phyloP scores from a whole-genome alignment of 2,888 invertebrate genomes.

The Syrista parreyssii region DNA sequence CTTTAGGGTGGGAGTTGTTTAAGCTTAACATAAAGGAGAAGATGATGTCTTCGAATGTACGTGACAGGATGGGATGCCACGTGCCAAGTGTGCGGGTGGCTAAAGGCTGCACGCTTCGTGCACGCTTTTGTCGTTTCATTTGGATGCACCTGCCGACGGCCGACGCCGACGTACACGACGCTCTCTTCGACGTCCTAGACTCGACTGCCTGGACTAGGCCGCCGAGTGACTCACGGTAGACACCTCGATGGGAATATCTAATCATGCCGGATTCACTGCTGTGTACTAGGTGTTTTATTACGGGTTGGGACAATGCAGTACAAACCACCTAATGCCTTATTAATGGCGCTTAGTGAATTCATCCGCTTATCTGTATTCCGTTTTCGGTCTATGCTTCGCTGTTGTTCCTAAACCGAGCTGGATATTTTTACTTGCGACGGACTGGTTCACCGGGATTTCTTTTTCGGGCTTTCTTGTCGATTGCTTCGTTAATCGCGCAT shows the following conservation, averaged over 20 bases:
- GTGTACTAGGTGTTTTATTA: slow-evolving; percentile 2
- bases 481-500: not conserved
- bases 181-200: slow-evolving; percentile 14
- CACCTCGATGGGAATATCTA: slow-evolving; percentile 24
- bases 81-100: slow-evolving; percentile 41
- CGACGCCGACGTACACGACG: not conserved
- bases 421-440: not conserved
- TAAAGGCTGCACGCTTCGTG: slow-evolving; percentile 19
- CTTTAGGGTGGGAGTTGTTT: slow-evolving; percentile 14
- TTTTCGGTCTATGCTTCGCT: not conserved
- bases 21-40: slow-evolving; percentile 21
- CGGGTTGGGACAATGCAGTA: not conserved
- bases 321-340: slow-evolving; percentile 11
- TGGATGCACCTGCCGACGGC: slow-evolving; percentile 22
- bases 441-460: not conserved
- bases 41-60: slow-evolving; percentile 42
- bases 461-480: not conserved
- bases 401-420: not conserved
- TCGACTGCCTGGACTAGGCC: slow-evolving; percentile 8
- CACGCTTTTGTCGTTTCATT: slow-evolving; percentile 25
- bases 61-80: slow-evolving; percentile 52
- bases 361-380: not conserved
- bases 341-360: not conserved
- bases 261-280: not conserved
- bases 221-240: slow-evolving; percentile 32